Evolutionary conservation across 1,140 invertebrate species (phyloP).

Genomic region (Arion vulgaris): DNA sequence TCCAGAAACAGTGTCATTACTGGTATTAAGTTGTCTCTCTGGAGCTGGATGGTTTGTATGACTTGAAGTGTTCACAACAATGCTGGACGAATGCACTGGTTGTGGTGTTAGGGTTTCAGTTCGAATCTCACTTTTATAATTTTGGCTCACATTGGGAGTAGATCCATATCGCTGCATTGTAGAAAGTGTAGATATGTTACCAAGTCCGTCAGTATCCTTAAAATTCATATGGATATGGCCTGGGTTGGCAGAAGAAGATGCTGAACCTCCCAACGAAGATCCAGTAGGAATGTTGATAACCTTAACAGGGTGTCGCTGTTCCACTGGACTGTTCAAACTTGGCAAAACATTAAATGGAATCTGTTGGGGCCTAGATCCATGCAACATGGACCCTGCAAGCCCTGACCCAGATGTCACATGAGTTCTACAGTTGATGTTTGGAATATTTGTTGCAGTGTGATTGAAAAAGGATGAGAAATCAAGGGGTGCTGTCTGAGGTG

Average conservation of each 20-base stretch:
- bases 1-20: background rate
- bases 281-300: conserved; percentile 44
- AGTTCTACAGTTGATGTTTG: conserved; percentile 26
- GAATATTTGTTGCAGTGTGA: conserved; percentile 7
- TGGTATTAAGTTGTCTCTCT: conserved; percentile 9
- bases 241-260: conserved; percentile 28
- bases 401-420: background rate
- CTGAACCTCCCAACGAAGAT: conserved; percentile 35
- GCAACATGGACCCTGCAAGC: background rate
- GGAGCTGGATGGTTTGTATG: conserved; percentile 11
- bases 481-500: conserved; percentile 30
- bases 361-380: background rate
- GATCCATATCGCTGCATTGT: conserved; percentile 24
- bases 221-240: conserved; percentile 42
- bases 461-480: conserved; percentile 36
- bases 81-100: conserved; percentile 37
- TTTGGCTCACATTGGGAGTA: conserved; percentile 24
- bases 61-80: conserved; percentile 26
- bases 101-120: conserved; percentile 24
- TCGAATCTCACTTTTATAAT: conserved; percentile 33
- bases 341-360: conserved; percentile 12
- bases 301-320: conserved; percentile 40
- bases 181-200: conserved; percentile 20
- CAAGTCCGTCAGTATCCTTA: conserved; percentile 41
- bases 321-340: conserved; percentile 27